Evolutionary conservation across 2,888 invertebrate species (phyloP).

Genomic region (Tuta absoluta): DNA sequence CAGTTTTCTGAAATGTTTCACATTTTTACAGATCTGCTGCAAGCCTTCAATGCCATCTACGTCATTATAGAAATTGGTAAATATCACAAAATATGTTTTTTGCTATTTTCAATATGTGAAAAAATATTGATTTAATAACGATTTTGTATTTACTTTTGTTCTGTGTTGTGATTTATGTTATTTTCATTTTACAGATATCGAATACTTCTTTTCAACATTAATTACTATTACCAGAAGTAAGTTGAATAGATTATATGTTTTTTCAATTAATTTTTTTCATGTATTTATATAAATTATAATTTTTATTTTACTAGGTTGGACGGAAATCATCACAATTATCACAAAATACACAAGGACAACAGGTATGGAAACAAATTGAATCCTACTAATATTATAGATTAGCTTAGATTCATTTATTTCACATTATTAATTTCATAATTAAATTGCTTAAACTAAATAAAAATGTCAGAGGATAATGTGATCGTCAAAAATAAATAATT

Average conservation of each 20-base stretch:
- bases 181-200: conserved; percentile 47
- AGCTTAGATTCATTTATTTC: no score
- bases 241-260: not conserved
- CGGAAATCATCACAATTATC: not conserved
- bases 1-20: not conserved
- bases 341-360: conserved; percentile 2
- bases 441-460: no score
- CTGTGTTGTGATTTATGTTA: no score
- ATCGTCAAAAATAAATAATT: no score
- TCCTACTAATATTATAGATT: no score
- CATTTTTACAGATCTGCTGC: conserved; percentile 4
- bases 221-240: not conserved
- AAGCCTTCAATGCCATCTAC: not conserved
- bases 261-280: not conserved
- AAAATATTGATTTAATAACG: no score
- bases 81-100: conserved; percentile 31
- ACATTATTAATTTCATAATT: no score
- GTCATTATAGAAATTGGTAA: conserved; percentile 27
- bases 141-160: no score
- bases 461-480: no score
- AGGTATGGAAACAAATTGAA: conserved; percentile 9
- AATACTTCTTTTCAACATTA: conserved; percentile 35
- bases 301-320: conserved; percentile 8
- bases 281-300: not conserved
- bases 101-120: not conserved